Conservation (phyloP, 2,888 invertebrate genomes). For the Eristalis tenax region DNA sequence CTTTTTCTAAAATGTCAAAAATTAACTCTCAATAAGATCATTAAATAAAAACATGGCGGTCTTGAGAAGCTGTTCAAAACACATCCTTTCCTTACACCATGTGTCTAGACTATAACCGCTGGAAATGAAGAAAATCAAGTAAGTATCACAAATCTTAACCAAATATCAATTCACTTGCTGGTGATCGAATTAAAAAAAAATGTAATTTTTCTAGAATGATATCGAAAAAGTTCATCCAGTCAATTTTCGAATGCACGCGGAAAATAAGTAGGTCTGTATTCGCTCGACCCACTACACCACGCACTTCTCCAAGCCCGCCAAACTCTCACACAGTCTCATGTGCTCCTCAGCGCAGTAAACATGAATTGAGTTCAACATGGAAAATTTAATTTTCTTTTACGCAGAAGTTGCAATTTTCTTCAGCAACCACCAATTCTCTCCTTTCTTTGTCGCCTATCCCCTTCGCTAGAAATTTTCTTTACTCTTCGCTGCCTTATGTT, state of each 20-base stretch:
- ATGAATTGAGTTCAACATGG: conserved; percentile 65
- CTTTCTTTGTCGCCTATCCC: background rate
- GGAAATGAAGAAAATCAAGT: no score
- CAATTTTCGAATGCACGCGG: no score
- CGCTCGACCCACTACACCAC: conserved; percentile 3
- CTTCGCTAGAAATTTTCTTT: conserved; percentile 19
- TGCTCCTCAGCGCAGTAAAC: conserved; percentile 16
- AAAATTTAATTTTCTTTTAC: conserved; percentile 70
- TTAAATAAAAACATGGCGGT: no score
- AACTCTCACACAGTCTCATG: conserved; percentile 39
- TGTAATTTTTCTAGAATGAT: background rate
- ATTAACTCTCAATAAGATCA: no score
- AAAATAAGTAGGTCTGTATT: conserved; percentile 51
- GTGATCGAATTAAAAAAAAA: background rate
- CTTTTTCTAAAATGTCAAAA: no score
- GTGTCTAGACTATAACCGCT: no score
- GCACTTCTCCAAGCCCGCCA: conserved; percentile 36
- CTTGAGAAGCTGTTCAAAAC: no score
- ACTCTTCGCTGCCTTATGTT: conserved; percentile 1
- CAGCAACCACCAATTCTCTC: conserved; percentile 6
- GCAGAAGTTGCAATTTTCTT: conserved; percentile 69
- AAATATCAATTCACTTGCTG: no score
- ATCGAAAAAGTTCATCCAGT: no score
- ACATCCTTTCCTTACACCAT: no score
- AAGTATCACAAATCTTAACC: no score